phyloP scores from a whole-genome alignment of 1,140 invertebrate genomes.

The Drosophila carrolli region DNA sequence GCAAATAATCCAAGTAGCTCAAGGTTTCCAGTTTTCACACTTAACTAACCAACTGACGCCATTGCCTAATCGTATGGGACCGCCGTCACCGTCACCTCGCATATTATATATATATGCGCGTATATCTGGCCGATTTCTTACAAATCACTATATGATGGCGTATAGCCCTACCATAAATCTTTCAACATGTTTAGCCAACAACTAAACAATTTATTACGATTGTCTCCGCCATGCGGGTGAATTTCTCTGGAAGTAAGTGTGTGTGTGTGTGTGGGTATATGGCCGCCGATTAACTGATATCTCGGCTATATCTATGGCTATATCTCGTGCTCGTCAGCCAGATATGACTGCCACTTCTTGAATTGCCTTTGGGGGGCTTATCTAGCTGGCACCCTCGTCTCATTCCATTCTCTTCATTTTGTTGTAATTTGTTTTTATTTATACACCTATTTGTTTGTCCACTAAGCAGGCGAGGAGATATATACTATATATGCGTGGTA shows the following conservation, averaged over 20 bases:
- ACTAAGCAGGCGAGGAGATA: slow-evolving; percentile 59
- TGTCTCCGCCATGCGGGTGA: slow-evolving; percentile 31
- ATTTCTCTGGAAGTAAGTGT: neutral
- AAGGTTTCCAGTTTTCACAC: slow-evolving; percentile 64
- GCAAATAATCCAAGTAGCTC: slow-evolving; percentile 62
- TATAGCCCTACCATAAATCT: slow-evolving; percentile 67
- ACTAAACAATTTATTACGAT: slow-evolving; percentile 80
- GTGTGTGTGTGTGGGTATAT: slow-evolving; percentile 6
- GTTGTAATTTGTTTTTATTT: slow-evolving; percentile 66
- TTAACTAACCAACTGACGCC: slow-evolving; percentile 56
- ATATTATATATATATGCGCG: neutral
- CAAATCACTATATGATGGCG: slow-evolving; percentile 78
- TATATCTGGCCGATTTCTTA: slow-evolving; percentile 71
- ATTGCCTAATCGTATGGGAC: slow-evolving; percentile 51
- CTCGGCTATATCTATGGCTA: slow-evolving; percentile 47
- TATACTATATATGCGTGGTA: neutral
- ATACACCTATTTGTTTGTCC: slow-evolving; percentile 79
- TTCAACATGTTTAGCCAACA: slow-evolving; percentile 82
- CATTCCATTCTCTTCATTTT: neutral
- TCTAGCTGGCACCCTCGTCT: slow-evolving; percentile 11
- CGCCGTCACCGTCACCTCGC: slow-evolving; percentile 3
- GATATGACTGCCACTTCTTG: slow-evolving; percentile 54
- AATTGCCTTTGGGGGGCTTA: slow-evolving; percentile 31
- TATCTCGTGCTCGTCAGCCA: slow-evolving; percentile 48
- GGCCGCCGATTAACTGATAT: slow-evolving; percentile 70